Evolutionary conservation across 2,797 vertebrate genomes (phyloP), one percentile per base, ranked within the genome.

Genomic region (Amblyopsis hoosieri): DNA sequence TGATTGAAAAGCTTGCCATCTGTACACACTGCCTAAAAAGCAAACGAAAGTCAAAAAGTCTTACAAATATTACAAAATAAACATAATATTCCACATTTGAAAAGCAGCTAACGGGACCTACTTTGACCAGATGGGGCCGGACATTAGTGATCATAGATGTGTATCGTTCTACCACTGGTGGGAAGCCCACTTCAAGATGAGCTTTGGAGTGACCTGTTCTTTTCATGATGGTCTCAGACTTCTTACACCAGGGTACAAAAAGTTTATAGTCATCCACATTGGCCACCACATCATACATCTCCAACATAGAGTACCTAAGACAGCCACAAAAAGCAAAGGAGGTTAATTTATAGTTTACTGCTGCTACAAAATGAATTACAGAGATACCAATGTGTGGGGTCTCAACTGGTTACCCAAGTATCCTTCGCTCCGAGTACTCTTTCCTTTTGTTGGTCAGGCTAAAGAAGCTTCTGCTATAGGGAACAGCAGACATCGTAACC

Each of bases 221-320:
- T 63, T 83, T 95, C 81, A 94, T 92, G 50, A 97, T 85, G 75
- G 96, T 95, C 78, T 92, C 87, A 0, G 97, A 99, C 80, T 93
- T 96, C 87, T 96, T 97, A 87, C 97, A 99, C 96, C 96, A 99
- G 0, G 97, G 97, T 68, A 99, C 97, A 64, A 99, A 98, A 75
- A 86, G 83, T 61, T 95, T 96, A 85, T 99, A 99, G 2, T 98
- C 96, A 13, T 97, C 95, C 55, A 99, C 96, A 6, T 96, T 97
- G 85, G 96, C 85, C 53, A 99, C 97, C 47, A 98, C 96, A 0
- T 95, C 94, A 4, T 93, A 97, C 96, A 98, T 98, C 84, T 98
- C 95, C 89, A 93, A 95, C 96, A 98, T 98, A n/a, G 97, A 96
- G 80, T 89, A 97, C 73, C 97, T 98, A 66, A 11, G 15, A 75